These are phyloP conservation scores for Drosophila sordidula DNA, from an alignment of 2,888 invertebrate species.

Conservation along the genomic window DNA sequence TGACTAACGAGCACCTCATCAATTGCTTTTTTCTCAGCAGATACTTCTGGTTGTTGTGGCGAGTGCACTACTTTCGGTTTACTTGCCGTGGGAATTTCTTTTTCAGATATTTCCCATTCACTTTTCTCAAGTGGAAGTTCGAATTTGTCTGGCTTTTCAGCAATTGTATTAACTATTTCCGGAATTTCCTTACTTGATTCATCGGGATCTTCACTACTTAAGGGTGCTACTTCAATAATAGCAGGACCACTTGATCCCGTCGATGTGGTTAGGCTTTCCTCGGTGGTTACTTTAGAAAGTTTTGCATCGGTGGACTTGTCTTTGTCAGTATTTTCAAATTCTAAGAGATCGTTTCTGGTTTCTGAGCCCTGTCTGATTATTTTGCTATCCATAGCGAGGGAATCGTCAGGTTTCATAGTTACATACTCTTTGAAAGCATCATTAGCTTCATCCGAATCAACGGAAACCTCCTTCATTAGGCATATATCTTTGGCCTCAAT, in stretches of 20 bases:
- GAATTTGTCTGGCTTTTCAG: conserved; percentile 69
- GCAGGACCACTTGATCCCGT: conserved; percentile 75
- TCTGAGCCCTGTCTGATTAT: conserved; percentile 83
- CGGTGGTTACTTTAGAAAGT: conserved; percentile 71
- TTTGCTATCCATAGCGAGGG: conserved; percentile 60
- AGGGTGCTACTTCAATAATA: conserved; percentile 68
- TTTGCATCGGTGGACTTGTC: conserved; percentile 58
- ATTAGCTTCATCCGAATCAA: conserved; percentile 77
- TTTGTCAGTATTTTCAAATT: conserved; percentile 70
- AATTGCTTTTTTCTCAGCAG: conserved; percentile 74
- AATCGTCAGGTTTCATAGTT: conserved; percentile 74
- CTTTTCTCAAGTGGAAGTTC: conserved; percentile 83
- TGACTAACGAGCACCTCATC: conserved; percentile 87
- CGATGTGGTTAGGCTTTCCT: conserved; percentile 71
- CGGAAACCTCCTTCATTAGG: conserved; percentile 73
- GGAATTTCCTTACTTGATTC: conserved; percentile 80
- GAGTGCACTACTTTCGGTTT: conserved; percentile 80
- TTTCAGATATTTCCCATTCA: conserved; percentile 84
- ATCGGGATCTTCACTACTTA: conserved; percentile 75
- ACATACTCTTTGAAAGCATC: conserved; percentile 81
- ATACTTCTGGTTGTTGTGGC: conserved; percentile 58
- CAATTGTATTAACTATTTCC: conserved; percentile 67
- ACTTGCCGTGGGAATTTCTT: conserved; percentile 71
- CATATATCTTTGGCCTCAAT: conserved; percentile 73
- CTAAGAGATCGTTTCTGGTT: conserved; percentile 83